A percentile compares a stretch with the other conserved stretches of the same genome.
phyloP scores from a whole-genome alignment of 2,888 invertebrate species.

The Malthinus flaveolus region DNA sequence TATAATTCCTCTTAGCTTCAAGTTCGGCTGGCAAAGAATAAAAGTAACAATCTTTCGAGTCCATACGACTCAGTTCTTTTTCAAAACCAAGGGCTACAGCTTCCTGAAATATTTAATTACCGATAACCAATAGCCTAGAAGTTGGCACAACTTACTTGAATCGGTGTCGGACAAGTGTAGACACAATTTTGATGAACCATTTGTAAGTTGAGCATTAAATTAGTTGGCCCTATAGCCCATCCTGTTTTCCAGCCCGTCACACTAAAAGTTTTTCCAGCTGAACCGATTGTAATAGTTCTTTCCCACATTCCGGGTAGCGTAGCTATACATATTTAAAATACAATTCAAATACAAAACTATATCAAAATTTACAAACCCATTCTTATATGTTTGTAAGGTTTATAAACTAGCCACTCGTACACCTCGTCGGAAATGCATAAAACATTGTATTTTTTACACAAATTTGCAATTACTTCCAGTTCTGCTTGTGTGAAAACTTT shows the following conservation, averaged over 20 bases:
- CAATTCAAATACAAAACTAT: background rate
- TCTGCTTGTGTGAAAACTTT: slow-evolving; percentile 80
- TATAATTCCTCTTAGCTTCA: slow-evolving; percentile 75
- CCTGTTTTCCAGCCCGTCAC: slow-evolving; percentile 97
- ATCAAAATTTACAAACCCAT: slow-evolving; percentile 68
- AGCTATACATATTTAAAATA: slow-evolving; percentile 57
- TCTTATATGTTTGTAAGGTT: slow-evolving; percentile 80
- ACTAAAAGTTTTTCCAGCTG: slow-evolving; percentile 97
- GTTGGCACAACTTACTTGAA: slow-evolving; percentile 62
- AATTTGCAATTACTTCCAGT: slow-evolving; percentile 75
- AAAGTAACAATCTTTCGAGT: slow-evolving; percentile 82
- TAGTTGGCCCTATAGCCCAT: slow-evolving; percentile 91
- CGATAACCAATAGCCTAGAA: background rate
- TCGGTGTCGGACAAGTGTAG: slow-evolving; percentile 87
- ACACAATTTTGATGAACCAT: slow-evolving; percentile 93
- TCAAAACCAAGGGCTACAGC: slow-evolving; percentile 91
- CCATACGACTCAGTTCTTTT: slow-evolving; percentile 71
- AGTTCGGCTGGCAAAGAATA: slow-evolving; percentile 74
- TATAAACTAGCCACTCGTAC: slow-evolving; percentile 95
- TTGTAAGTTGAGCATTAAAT: slow-evolving; percentile 78
- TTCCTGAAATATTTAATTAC: slow-evolving; percentile 64
- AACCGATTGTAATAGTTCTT: slow-evolving; percentile 93
- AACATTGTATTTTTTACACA: slow-evolving; percentile 92
- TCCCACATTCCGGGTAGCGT: slow-evolving; percentile 97
- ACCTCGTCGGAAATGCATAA: slow-evolving; percentile 96